These are phyloP conservation scores for Mechanitis mazaeus DNA, from an alignment of 2,888 invertebrate species.

Conservation along the genomic window DNA sequence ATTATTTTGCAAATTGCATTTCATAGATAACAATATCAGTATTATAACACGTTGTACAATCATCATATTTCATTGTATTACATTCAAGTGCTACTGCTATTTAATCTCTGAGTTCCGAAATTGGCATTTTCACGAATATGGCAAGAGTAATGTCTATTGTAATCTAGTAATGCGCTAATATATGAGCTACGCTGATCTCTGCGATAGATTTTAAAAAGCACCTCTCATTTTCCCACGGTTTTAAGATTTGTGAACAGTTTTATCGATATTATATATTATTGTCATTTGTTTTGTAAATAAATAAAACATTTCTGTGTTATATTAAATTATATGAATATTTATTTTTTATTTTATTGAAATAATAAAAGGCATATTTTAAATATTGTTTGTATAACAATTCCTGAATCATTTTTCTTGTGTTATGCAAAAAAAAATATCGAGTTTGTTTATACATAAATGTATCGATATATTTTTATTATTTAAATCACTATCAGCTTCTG, in stretches of 20 bases:
- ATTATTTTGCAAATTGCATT: constrained; percentile 3
- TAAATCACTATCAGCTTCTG: constrained; percentile 55
- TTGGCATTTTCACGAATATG: constrained; percentile 33
- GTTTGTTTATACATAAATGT: constrained; percentile 5
- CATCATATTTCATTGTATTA: constrained; percentile 12
- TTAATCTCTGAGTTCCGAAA: constrained; percentile 24
- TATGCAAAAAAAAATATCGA: too few species aligned
- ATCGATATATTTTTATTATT: constrained; percentile 19
- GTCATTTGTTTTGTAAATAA: background rate
- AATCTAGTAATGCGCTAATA: constrained; percentile 55
- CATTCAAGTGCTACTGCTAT: background rate
- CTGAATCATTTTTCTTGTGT: too few species aligned
- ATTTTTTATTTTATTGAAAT: too few species aligned
- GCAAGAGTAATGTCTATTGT: constrained; percentile 41
- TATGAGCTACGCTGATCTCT: constrained; percentile 44
- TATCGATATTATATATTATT: constrained; percentile 42
- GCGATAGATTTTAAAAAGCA: constrained; percentile 61
- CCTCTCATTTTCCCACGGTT: constrained; percentile 64
- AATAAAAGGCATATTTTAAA: too few species aligned
- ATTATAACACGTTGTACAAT: background rate
- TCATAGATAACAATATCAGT: constrained; percentile 4
- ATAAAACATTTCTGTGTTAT: too few species aligned
- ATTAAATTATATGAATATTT: too few species aligned
- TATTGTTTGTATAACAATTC: too few species aligned
- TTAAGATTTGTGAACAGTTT: constrained; percentile 35